Percentiles rank a stretch among this genome's conserved stretches.
Evolutionary conservation across 2,888 invertebrate species (phyloP).

Genomic region (Caenorhabditis wallacei): DNA sequence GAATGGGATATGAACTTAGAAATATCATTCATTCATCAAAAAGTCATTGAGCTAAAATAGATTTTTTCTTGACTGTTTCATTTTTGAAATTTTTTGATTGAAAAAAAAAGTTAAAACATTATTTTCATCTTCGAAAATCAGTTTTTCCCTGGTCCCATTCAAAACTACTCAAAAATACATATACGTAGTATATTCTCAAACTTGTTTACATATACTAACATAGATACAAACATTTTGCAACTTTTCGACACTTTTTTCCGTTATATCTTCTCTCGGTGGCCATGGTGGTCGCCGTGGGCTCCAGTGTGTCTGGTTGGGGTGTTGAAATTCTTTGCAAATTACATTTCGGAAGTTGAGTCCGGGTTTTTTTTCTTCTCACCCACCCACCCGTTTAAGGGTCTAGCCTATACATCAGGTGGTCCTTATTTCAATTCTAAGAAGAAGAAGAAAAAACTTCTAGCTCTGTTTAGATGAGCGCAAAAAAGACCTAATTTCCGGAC

Average conservation of each 20-base stretch:
- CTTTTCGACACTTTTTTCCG: conserved; percentile 50
- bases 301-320: conserved; percentile 35
- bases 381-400: conserved; percentile 23
- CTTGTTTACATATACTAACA: conserved; percentile 43
- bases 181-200: conserved; percentile 15
- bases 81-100: neutral
- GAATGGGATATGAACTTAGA: neutral
- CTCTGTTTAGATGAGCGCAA: neutral
- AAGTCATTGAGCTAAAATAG: neutral
- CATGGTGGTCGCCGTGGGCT: conserved; percentile 31
- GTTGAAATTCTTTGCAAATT: conserved; percentile 37
- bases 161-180: conserved; percentile 45
- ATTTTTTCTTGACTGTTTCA: neutral
- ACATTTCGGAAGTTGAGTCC: conserved; percentile 53
- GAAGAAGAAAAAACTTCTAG: neutral
- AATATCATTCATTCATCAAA: neutral
- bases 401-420: conserved; percentile 6
- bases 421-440: neutral
- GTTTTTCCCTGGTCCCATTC: conserved; percentile 31
- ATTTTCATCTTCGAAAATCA: neutral
- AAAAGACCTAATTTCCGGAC: conserved; percentile 53
- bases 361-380: conserved; percentile 49
- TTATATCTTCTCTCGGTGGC: conserved; percentile 53
- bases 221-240: conserved; percentile 58
- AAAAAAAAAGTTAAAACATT: no score